Percentiles rank a stretch among this genome's conserved stretches.
Evolutionary conservation across 1,140 invertebrate species (phyloP).

Genomic region (Drosophila nebulosa): DNA sequence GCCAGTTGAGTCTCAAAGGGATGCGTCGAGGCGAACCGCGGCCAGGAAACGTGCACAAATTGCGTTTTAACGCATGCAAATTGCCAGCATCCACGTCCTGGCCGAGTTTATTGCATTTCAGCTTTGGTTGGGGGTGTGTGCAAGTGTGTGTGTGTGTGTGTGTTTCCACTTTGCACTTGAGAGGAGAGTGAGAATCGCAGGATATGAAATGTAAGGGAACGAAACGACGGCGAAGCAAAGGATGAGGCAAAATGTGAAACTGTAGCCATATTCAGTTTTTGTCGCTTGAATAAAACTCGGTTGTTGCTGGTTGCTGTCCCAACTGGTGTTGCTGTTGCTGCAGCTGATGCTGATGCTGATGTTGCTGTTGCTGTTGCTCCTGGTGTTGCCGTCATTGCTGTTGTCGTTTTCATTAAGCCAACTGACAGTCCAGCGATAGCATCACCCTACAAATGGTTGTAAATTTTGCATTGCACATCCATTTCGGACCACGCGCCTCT

Average conservation of each 20-base stretch:
- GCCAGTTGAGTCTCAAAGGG: slow-evolving; percentile 33
- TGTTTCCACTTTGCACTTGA: slow-evolving; percentile 65
- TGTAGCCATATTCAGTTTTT: slow-evolving; percentile 11
- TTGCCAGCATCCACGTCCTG: slow-evolving; percentile 59
- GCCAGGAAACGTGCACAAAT: slow-evolving; percentile 73
- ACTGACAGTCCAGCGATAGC: slow-evolving; percentile 50
- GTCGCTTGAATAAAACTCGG: slow-evolving; percentile 33
- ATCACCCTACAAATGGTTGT: slow-evolving; percentile 2
- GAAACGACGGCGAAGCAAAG: neutral
- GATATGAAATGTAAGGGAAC: neutral
- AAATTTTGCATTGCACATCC: slow-evolving; percentile 1
- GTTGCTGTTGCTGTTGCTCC: neutral
- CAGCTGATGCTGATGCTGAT: neutral
- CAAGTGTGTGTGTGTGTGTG: slow-evolving; percentile 22
- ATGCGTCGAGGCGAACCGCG: slow-evolving; percentile 39
- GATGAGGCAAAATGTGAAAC: slow-evolving; percentile 1
- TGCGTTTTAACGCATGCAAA: slow-evolving; percentile 79
- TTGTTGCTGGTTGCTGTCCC: slow-evolving; percentile 10
- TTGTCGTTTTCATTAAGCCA: slow-evolving; percentile 61
- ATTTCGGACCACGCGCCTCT: neutral
- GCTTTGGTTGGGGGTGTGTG: slow-evolving; percentile 1
- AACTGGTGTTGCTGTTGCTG: neutral
- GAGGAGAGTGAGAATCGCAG: slow-evolving; percentile 11
- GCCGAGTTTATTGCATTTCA: slow-evolving; percentile 68
- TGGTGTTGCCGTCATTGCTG: slow-evolving; percentile 1